Conservation (phyloP, 2,113 vertebrate species). For the Electrona antarctica region DNA sequence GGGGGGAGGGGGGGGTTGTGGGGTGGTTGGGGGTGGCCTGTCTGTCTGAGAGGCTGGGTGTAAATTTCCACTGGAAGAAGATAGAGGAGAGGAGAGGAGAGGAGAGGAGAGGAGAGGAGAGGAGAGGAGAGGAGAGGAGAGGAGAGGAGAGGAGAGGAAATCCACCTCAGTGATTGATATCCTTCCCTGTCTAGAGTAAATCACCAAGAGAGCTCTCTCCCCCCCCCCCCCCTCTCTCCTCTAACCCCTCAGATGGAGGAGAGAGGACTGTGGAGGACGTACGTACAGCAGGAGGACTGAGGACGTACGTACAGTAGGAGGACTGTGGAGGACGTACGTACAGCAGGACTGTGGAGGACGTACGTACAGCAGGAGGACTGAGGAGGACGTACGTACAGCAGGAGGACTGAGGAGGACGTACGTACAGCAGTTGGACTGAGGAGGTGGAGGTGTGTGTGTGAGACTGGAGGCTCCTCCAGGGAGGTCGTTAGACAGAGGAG, state of each 20-base stretch:
- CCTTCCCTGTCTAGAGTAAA: conserved; percentile 52
- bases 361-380: conserved; percentile 21
- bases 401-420: too few species aligned
- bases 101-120: conserved; percentile 11
- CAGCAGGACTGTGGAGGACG: too few species aligned
- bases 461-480: conserved; percentile 42
- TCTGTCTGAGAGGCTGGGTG: conserved; percentile 65
- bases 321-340: too few species aligned
- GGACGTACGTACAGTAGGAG: too few species aligned
- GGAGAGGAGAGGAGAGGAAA: conserved; percentile 49
- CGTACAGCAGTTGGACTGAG: too few species aligned
- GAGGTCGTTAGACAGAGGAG: conserved; percentile 55
- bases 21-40: too few species aligned
- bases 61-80: conserved; percentile 42
- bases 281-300: too few species aligned
- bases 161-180: conserved; percentile 58
- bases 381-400: too few species aligned
- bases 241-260: too few species aligned
- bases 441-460: conserved; percentile 16
- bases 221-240: conserved; percentile 27
- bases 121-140: conserved; percentile 22
- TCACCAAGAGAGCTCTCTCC: conserved; percentile 43
- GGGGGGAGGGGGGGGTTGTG: too few species aligned
- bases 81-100: conserved; percentile 5
- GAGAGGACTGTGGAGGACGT: too few species aligned